Base-by-base conservation (phyloP, 1,140 invertebrate genomes). In the Matsumurasca onukii region DNA sequence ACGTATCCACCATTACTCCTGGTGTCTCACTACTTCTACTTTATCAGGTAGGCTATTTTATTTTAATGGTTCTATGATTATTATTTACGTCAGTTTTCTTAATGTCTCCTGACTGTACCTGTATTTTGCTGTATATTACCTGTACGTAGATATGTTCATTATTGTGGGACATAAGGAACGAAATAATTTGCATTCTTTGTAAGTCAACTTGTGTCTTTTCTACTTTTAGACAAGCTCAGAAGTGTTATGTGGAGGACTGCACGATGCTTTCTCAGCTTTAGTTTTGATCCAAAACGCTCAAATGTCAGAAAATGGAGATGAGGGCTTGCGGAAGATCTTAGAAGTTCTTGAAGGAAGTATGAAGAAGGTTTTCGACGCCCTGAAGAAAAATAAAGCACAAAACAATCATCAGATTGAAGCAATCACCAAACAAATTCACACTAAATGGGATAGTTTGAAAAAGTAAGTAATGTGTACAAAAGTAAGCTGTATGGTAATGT, bases 31-130 rank as follows among this genome's bases (percentile, higher is more conserved):
- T 92, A 3, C 76, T 91, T 30, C 83, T 89, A 57, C 82, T 92
- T 9, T 82, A 88, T 17, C 89, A 92, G 81, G 86, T 89, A 45
- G 83, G 84, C n/a, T n/a, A n/a, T n/a, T n/a, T n/a, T n/a, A n/a
- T n/a, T n/a, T n/a, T n/a, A n/a, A n/a, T n/a, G n/a, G n/a, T n/a
- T n/a, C n/a, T n/a, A n/a, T n/a, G n/a, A n/a, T n/a, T n/a, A n/a
- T n/a, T n/a, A n/a, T n/a, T n/a, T n/a, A n/a, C n/a, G n/a, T n/a
- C n/a, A n/a, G n/a, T n/a, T n/a, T n/a, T n/a, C n/a, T n/a, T n/a
- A n/a, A n/a, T n/a, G n/a, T n/a, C n/a, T n/a, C n/a, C n/a, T n/a
- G n/a, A n/a, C n/a, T n/a, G n/a, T n/a, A n/a, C n/a, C n/a, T n/a
- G n/a, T n/a, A n/a, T n/a, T n/a, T n/a, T n/a, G n/a, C n/a, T n/a